Conservation (phyloP, 2,888 invertebrate genomes). For the Ceriagrion tenellum region DNA sequence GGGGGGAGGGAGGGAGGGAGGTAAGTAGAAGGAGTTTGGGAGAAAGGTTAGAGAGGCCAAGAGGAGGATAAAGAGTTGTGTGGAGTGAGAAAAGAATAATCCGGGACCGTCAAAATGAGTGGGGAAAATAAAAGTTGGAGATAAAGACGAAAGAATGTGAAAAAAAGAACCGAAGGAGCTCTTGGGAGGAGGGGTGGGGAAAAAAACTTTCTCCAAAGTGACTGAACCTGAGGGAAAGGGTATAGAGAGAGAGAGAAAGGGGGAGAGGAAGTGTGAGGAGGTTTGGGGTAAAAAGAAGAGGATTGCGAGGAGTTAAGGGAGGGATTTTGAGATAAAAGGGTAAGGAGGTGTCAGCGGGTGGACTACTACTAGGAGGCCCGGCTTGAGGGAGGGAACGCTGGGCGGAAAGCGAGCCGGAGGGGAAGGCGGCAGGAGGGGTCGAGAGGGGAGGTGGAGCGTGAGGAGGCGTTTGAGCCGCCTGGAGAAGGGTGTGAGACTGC, state of each 20-base stretch:
- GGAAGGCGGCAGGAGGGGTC: neutral
- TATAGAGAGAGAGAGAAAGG: no score
- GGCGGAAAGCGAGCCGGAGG: neutral
- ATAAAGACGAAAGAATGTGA: neutral
- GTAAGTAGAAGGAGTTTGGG: neutral
- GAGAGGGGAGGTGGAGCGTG: neutral
- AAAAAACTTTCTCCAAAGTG: slow-evolving; percentile 28
- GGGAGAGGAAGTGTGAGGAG: neutral
- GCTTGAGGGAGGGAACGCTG: neutral
- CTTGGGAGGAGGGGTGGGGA: neutral
- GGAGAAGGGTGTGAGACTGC: neutral
- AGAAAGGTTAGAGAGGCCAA: neutral
- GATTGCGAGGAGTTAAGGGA: slow-evolving; percentile 45
- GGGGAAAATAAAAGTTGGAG: neutral
- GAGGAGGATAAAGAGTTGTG: neutral
- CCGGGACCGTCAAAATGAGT: neutral
- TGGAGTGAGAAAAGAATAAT: neutral
- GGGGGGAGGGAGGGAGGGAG: neutral
- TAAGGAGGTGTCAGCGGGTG: slow-evolving; percentile 43
- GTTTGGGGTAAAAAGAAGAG: neutral
- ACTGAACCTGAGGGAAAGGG: slow-evolving; percentile 6
- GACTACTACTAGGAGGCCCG: neutral
- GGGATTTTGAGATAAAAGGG: slow-evolving; percentile 60
- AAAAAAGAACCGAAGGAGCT: slow-evolving; percentile 14
- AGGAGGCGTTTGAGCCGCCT: neutral